phyloP scores from a whole-genome alignment of 1,140 invertebrate species.

The Acromyrmex echinatior region DNA sequence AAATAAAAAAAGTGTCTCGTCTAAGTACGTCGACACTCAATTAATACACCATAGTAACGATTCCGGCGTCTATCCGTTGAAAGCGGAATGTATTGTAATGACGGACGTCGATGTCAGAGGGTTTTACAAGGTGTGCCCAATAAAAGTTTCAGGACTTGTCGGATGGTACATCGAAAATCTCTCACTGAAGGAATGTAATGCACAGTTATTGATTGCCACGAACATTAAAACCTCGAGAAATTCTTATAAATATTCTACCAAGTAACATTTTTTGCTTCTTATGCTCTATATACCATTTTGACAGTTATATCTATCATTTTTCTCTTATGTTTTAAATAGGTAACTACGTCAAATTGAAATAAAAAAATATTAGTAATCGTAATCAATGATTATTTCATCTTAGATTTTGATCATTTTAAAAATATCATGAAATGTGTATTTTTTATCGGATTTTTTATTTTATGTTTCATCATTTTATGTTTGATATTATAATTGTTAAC shows the following conservation, averaged over 20 bases:
- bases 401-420: neutral
- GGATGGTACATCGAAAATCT: conserved; percentile 33
- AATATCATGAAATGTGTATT: neutral
- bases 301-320: neutral
- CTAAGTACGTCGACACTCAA: conserved; percentile 23
- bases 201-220: conserved; percentile 23
- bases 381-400: neutral
- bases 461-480: neutral
- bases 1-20: conserved; percentile 28
- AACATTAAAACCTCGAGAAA: conserved; percentile 1
- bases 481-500: neutral
- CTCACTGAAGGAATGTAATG: conserved; percentile 20
- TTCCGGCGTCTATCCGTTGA: neutral
- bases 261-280: neutral
- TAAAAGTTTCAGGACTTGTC: conserved; percentile 45
- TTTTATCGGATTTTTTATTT: conserved; percentile 12
- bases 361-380: neutral
- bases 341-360: neutral
- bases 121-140: conserved; percentile 43
- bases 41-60: conserved; percentile 36
- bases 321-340: neutral
- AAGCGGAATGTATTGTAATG: conserved; percentile 23
- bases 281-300: neutral
- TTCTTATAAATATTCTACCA: conserved; percentile 39
- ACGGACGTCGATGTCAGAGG: conserved; percentile 19